These are phyloP conservation scores for Sicus ferrugineus DNA, from an alignment of 2,888 invertebrate species.

Conservation along the genomic window DNA sequence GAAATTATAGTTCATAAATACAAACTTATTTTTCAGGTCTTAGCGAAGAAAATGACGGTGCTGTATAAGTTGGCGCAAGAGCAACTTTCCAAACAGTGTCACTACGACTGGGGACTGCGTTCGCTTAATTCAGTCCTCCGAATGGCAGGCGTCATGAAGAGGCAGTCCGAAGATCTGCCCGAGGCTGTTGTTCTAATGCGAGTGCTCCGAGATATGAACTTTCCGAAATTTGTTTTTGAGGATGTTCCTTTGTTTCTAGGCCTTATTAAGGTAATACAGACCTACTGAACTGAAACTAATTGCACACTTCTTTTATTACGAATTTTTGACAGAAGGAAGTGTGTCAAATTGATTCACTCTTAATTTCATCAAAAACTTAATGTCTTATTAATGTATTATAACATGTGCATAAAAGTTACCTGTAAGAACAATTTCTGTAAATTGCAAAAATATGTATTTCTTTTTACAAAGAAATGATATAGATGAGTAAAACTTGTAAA, in stretches of 20 bases:
- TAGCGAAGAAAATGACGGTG: constrained; percentile 95
- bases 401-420: no score
- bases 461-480: no score
- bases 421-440: no score
- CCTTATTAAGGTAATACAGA: constrained; percentile 73
- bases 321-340: no score
- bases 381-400: no score
- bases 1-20: no score
- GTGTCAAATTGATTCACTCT: no score
- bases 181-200: constrained; percentile 91
- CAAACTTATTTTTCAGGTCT: constrained; percentile 63
- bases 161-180: constrained; percentile 78
- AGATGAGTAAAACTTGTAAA: no score
- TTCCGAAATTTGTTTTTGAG: constrained; percentile 91
- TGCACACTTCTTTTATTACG: no score
- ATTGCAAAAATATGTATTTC: no score
- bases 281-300: no score
- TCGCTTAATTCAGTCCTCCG: constrained; percentile 90
- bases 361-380: no score
- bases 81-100: constrained; percentile 90
- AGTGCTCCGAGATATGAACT: constrained; percentile 90
- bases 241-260: constrained; percentile 91
- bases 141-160: constrained; percentile 88
- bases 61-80: constrained; percentile 86
- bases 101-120: constrained; percentile 92